Conservation (phyloP, 2,888 invertebrate species). For the Tetanocera ferruginea region DNA sequence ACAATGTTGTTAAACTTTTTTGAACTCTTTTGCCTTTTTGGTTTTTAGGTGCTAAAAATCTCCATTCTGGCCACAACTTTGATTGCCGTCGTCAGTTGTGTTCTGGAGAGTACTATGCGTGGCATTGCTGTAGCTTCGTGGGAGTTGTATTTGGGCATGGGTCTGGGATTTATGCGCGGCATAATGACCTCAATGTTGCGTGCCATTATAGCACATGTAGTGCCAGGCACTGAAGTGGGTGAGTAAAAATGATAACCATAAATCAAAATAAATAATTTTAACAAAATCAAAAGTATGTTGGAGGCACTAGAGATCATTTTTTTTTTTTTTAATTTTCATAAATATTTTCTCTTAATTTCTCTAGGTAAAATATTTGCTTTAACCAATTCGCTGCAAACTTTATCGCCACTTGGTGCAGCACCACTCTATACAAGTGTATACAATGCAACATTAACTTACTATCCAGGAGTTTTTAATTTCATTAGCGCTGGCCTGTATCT, state of each 20-base stretch:
- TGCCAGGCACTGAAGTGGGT: conserved; percentile 69
- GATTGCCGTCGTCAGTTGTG: conserved; percentile 60
- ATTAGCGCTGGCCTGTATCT: conserved; percentile 71
- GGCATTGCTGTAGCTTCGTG: conserved; percentile 63
- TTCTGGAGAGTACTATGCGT: conserved; percentile 64
- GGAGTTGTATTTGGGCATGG: conserved; percentile 66
- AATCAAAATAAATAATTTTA: no score
- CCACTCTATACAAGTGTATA: conserved; percentile 78
- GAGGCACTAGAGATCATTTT: no score
- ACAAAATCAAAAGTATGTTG: no score
- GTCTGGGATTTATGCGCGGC: conserved; percentile 63
- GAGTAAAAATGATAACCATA: conserved; percentile 39
- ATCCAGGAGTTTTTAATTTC: conserved; percentile 75
- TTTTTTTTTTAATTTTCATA: no score
- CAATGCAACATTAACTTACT: conserved; percentile 66
- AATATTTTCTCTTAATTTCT: conserved; percentile 25
- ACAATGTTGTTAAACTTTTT: background rate
- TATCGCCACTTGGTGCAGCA: conserved; percentile 75
- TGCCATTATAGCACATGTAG: conserved; percentile 66
- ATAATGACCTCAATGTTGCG: conserved; percentile 67
- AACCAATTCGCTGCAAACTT: conserved; percentile 77
- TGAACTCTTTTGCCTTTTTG: background rate
- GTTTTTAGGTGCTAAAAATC: conserved; percentile 57
- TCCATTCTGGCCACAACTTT: conserved; percentile 65
- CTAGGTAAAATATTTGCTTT: conserved; percentile 78